Evolutionary conservation across 2,888 invertebrate genomes (phyloP).

Genomic region (Luffia ferchaultella): DNA sequence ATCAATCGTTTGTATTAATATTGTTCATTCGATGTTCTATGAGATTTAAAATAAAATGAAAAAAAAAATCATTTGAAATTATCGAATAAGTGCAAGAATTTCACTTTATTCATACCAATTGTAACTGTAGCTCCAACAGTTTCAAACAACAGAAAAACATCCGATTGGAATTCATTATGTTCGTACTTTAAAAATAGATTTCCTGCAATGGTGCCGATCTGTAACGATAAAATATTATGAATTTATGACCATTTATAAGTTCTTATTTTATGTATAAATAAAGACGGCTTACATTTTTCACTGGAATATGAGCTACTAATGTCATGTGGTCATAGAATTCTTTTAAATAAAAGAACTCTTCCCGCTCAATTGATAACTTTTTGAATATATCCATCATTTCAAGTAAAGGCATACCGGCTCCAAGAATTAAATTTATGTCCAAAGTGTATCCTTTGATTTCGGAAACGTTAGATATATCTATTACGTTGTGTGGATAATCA

Average conservation of each 20-base stretch:
- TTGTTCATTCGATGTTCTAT: too few relatives aligned
- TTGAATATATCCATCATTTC: conserved; percentile 11
- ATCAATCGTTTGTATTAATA: too few relatives aligned
- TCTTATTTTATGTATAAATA: not conserved
- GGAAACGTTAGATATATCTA: conserved; percentile 4
- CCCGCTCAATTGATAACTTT: conserved; percentile 18
- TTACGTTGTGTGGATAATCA: conserved; percentile 4
- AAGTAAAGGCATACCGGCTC: conserved; percentile 2
- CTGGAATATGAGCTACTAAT: conserved; percentile 6
- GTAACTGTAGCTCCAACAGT: conserved; percentile 57
- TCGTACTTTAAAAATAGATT: conserved; percentile 72
- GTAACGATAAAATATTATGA: conserved; percentile 15
- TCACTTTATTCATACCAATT: conserved; percentile 41
- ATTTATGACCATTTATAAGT: not conserved
- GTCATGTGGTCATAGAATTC: conserved; percentile 3
- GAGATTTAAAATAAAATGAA: too few relatives aligned
- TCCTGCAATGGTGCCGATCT: conserved; percentile 71
- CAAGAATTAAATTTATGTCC: conserved; percentile 4
- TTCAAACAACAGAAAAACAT: conserved; percentile 69
- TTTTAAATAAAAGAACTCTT: conserved; percentile 13
- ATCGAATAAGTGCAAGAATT: not conserved
- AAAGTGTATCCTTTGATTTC: conserved; percentile 2
- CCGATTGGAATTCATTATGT: conserved; percentile 70
- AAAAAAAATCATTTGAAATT: too few relatives aligned
- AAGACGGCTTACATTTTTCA: conserved; percentile 6